Evolutionary conservation across 2,797 vertebrate genomes (phyloP).

Genomic region (Pagetopsis macropterus): DNA sequence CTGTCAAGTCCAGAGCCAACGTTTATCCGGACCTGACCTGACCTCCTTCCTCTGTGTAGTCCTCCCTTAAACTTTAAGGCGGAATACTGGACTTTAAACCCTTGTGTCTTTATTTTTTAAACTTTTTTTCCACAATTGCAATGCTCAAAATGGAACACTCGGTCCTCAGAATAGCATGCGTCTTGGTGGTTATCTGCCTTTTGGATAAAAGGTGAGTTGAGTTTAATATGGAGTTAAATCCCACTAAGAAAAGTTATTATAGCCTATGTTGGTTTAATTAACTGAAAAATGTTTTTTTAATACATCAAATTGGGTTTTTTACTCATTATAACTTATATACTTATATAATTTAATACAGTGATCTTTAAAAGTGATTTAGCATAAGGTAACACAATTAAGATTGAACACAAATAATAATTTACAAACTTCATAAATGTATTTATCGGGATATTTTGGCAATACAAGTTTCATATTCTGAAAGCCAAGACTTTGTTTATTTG

Average conservation of each 20-base stretch:
- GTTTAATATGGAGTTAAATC: background rate
- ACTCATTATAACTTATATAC: too few species aligned
- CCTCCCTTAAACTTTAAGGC: slow-evolving; percentile 37
- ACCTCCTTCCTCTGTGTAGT: slow-evolving; percentile 16
- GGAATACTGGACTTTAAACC: slow-evolving; percentile 61
- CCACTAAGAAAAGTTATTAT: background rate
- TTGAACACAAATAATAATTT: too few species aligned
- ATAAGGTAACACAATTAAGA: too few species aligned
- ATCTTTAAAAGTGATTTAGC: background rate
- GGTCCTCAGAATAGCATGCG: slow-evolving; percentile 71
- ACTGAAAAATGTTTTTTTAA: too few species aligned
- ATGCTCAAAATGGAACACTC: slow-evolving; percentile 76
- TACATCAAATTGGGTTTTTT: background rate
- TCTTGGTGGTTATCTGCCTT: slow-evolving; percentile 72
- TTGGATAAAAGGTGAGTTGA: slow-evolving; percentile 80
- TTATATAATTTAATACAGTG: background rate
- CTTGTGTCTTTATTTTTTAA: slow-evolving; percentile 12
- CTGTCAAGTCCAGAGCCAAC: slow-evolving; percentile 60
- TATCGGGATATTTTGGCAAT: too few species aligned
- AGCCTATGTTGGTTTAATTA: background rate
- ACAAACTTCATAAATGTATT: too few species aligned
- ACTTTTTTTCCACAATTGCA: slow-evolving; percentile 24
- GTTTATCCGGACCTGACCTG: slow-evolving; percentile 48
- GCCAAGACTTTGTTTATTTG: too few species aligned
- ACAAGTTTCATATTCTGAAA: too few species aligned